Base-by-base conservation (phyloP, 2,113 vertebrate species). In the Butorides virescens region DNA sequence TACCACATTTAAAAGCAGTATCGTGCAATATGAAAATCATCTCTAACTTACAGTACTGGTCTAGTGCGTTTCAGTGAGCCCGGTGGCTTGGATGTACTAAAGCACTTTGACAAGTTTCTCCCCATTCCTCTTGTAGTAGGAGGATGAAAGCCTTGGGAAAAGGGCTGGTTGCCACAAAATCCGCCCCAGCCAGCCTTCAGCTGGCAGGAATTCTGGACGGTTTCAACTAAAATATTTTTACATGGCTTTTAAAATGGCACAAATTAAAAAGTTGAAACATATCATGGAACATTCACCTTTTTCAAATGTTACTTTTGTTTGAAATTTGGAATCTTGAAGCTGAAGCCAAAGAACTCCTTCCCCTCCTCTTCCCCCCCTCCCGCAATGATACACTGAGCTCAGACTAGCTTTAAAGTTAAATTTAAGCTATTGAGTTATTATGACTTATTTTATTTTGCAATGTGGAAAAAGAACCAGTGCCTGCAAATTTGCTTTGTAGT, bases 251-350 rank as follows among this genome's bases (percentile, higher is more conserved):
- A 86, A 91, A 96, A 94, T 91, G 89, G 94, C 89, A 96, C 56
- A 89, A 92, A 95, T 79, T 91, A 85, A 91, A 59, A 95, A 90
- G 84, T 15, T 95, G 94, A 97, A 97, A 82, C 77, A 32, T 82
- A 94, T 79, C n/a, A 82, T 50, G 91, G 96, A 96, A 97, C 74
- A 94, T 91, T 94, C 94, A 95, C 83, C 94, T 96, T 94, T 94
- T 93, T 92, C 2, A 88, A 95, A 95, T 86, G 95, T 90, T 92
- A 61, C 84, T 91, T 93, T 95, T 96, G 95, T 95, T 97, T 93
- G 84, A 93, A 91, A 97, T 91, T 88, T 76, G 92, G 86, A 96
- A 95, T 92, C 80, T 75, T 89, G 56, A 92, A 84, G 72, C 74
- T 53, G 14, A 94, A 97, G 94, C 94, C 94, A 92, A 92, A 73